Percentiles rank a stretch among this genome's conserved stretches.
These are phyloP conservation scores for Meloe dianella DNA, from an alignment of 2,888 invertebrate genomes.

Conservation along the genomic window DNA sequence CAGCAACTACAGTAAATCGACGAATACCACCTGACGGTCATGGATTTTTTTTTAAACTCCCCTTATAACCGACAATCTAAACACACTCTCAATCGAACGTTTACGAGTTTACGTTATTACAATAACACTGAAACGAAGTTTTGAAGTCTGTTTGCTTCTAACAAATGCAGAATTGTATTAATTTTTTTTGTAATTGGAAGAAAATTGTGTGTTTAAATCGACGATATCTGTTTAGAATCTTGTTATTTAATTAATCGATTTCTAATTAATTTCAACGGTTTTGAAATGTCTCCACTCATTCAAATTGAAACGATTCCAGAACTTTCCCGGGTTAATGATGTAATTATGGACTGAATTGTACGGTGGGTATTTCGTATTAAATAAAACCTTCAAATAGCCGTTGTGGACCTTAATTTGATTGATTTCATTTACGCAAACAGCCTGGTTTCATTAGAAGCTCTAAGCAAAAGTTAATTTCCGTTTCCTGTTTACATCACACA, in stretches of 20 bases:
- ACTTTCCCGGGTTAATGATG: neutral
- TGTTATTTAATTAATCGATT: neutral
- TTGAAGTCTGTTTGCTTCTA: too few species aligned
- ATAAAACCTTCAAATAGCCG: neutral
- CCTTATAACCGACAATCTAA: conserved; percentile 2
- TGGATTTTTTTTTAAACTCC: neutral
- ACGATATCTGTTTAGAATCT: neutral
- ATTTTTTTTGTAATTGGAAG: too few species aligned
- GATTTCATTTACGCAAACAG: conserved; percentile 22
- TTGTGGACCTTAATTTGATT: conserved; percentile 23
- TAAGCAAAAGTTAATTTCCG: conserved; percentile 44
- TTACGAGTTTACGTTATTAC: neutral
- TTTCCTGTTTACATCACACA: conserved; percentile 16
- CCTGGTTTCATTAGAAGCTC: conserved; percentile 39
- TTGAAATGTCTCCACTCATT: neutral
- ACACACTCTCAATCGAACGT: neutral
- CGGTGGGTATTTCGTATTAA: neutral
- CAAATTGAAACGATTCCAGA: neutral
- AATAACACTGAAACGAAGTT: neutral
- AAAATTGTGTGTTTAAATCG: neutral
- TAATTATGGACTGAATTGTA: neutral
- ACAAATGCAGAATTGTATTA: too few species aligned
- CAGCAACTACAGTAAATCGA: conserved; percentile 19
- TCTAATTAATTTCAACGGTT: conserved; percentile 1
- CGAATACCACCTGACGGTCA: conserved; percentile 23